Evolutionary conservation across 2,888 invertebrate genomes (phyloP).

Genomic region (Dusona sp.): DNA sequence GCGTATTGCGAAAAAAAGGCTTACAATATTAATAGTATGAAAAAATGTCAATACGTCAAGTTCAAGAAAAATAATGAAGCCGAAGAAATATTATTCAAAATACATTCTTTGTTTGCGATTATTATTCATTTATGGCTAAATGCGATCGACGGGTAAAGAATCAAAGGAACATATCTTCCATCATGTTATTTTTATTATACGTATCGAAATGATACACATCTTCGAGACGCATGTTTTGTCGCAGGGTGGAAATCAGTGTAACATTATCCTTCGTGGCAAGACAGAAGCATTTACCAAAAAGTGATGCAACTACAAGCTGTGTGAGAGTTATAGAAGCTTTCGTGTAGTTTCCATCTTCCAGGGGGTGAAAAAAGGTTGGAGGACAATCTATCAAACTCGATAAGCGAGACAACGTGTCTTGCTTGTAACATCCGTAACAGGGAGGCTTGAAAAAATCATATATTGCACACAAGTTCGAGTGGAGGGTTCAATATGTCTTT

Average conservation of each 20-base stretch:
- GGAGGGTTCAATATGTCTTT: constrained; percentile 16
- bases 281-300: constrained; percentile 41
- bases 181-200: not conserved
- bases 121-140: not conserved
- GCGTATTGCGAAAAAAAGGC: no score
- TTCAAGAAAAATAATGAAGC: not conserved
- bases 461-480: not conserved
- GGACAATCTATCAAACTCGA: constrained; percentile 66
- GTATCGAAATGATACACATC: not conserved
- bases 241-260: not conserved
- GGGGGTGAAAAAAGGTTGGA: constrained; percentile 11
- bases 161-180: not conserved
- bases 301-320: constrained; percentile 30
- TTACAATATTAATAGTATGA: no score
- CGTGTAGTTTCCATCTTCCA: not conserved
- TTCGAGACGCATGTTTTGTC: not conserved
- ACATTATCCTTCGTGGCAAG: constrained; percentile 25
- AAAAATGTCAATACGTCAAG: not conserved
- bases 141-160: not conserved
- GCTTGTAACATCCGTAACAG: constrained; percentile 46
- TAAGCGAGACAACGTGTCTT: constrained; percentile 65
- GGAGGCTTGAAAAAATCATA: constrained; percentile 2
- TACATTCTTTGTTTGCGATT: not conserved
- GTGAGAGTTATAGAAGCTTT: not conserved
- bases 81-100: not conserved